These are phyloP conservation scores for Dicycla oo DNA, from an alignment of 2,888 invertebrate species.

Conservation along the genomic window DNA sequence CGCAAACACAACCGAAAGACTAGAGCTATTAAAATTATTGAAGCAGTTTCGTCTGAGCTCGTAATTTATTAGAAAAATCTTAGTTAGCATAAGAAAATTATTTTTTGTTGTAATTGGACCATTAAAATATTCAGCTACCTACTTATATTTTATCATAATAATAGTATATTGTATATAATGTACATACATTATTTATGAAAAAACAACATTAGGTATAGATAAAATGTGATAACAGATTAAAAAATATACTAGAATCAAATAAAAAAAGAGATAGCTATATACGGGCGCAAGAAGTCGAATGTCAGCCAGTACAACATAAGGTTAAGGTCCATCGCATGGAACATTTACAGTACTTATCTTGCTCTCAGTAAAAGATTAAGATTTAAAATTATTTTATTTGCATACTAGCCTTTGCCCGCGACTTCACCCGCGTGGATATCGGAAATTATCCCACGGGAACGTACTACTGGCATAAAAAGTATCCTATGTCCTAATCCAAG, in stretches of 20 bases:
- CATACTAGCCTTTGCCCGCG: no score
- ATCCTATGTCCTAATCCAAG: no score
- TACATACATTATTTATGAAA: constrained; percentile 69
- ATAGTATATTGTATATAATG: constrained; percentile 79
- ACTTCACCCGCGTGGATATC: no score
- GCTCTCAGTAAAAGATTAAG: no score
- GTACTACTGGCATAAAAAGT: no score
- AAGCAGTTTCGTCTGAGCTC: background rate
- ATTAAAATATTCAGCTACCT: constrained; percentile 28
- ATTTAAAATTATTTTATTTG: no score
- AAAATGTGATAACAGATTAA: constrained; percentile 69
- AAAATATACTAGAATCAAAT: constrained; percentile 27
- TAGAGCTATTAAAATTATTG: background rate
- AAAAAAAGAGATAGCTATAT: no score
- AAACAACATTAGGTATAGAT: constrained; percentile 60
- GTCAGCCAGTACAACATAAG: no score
- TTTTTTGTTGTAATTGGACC: constrained; percentile 15
- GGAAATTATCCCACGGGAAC: no score
- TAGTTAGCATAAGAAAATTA: constrained; percentile 13
- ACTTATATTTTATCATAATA: constrained; percentile 41
- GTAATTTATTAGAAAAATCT: constrained; percentile 26
- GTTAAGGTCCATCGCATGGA: no score
- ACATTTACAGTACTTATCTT: no score
- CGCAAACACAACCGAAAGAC: background rate
- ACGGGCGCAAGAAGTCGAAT: no score